Evolutionary conservation across 2,797 vertebrate genomes (phyloP).

Genomic region (Poeciliopsis infans): DNA sequence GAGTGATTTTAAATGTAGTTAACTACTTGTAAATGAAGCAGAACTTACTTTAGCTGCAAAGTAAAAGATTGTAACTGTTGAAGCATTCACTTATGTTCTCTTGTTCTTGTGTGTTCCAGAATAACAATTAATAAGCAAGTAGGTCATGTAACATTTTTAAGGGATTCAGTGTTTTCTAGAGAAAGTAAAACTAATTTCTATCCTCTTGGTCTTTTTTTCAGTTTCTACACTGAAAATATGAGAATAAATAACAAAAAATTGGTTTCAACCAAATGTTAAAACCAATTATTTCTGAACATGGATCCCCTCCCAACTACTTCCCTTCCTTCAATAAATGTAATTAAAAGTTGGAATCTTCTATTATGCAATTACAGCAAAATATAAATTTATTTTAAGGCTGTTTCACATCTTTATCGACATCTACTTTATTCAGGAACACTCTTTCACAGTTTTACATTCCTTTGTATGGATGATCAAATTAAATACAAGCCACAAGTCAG

Average conservation of each 20-base stretch:
- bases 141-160: background rate
- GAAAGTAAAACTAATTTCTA: conserved; percentile 25
- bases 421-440: background rate
- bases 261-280: background rate
- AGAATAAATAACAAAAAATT: conserved; percentile 20
- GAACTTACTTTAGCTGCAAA: background rate
- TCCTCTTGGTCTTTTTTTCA: conserved; percentile 46
- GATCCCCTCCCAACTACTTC: background rate
- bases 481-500: background rate
- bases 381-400: background rate
- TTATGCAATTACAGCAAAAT: background rate
- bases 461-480: background rate
- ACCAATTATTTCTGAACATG: background rate
- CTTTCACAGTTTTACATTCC: background rate
- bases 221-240: conserved; percentile 59
- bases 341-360: background rate
- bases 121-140: background rate
- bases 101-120: background rate
- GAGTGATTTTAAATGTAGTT: background rate
- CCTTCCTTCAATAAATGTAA: background rate
- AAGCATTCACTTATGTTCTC: background rate
- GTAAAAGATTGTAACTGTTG: background rate
- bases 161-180: background rate
- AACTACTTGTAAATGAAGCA: background rate
- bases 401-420: background rate